Evolutionary conservation across 2,113 vertebrate species (phyloP).

Genomic region (Austrofundulus limnaeus): DNA sequence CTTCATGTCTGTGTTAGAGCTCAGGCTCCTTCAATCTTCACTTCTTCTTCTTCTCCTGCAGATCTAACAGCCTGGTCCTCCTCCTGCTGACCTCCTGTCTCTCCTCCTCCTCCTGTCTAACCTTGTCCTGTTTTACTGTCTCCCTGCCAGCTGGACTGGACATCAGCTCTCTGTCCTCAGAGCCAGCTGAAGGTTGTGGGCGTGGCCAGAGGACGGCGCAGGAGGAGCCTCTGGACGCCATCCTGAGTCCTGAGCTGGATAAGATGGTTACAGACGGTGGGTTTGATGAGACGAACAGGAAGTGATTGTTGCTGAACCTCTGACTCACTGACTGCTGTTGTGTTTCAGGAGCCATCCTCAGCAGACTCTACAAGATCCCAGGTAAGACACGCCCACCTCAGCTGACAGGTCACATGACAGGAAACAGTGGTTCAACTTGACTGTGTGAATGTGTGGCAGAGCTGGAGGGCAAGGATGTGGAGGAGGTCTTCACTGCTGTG

Average conservation of each 20-base stretch:
- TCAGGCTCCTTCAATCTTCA: background rate
- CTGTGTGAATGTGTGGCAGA: slow-evolving; percentile 73
- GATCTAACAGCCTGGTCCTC: background rate
- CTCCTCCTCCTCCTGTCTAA: background rate
- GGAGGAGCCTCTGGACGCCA: slow-evolving; percentile 93
- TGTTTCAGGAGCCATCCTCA: slow-evolving; percentile 90
- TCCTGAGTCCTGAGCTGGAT: slow-evolving; percentile 95
- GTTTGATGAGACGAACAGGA: background rate
- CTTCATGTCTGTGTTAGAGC: background rate
- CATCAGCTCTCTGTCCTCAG: slow-evolving; percentile 80
- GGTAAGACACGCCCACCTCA: slow-evolving; percentile 69
- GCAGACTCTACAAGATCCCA: slow-evolving; percentile 96
- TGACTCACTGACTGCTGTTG: background rate
- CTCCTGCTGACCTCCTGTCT: slow-evolving; percentile 4
- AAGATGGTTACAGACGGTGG: slow-evolving; percentile 97
- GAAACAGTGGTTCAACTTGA: too few relatives aligned
- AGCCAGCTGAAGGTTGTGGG: slow-evolving; percentile 52
- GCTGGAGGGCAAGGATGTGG: slow-evolving; percentile 95
- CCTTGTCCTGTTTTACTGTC: background rate
- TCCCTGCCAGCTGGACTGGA: slow-evolving; percentile 83
- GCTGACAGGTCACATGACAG: background rate
- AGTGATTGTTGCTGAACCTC: background rate
- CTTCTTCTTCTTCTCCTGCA: slow-evolving; percentile 15
- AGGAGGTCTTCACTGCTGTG: slow-evolving; percentile 95
- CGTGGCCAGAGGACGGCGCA: slow-evolving; percentile 81